Conservation (phyloP, 1,140 invertebrate species). For the Megathymus violae region DNA sequence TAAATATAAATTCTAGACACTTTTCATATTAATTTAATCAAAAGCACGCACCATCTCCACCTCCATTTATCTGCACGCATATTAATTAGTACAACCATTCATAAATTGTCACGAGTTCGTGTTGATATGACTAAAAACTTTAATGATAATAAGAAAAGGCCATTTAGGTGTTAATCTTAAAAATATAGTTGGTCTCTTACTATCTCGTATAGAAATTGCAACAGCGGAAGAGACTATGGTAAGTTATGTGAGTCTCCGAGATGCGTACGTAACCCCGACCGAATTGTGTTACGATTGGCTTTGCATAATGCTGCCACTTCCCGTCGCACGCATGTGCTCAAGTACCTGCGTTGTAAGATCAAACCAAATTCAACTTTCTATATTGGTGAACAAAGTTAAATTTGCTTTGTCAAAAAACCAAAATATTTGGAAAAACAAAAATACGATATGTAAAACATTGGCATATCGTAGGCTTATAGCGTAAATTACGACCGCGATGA, state of each 20-base stretch:
- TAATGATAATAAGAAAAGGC: too few species aligned
- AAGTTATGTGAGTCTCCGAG: background rate
- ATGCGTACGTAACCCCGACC: background rate
- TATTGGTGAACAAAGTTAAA: background rate
- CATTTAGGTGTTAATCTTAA: too few species aligned
- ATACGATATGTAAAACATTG: slow-evolving; percentile 4
- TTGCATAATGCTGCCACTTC: slow-evolving; percentile 13
- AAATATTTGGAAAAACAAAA: background rate
- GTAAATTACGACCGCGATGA: slow-evolving; percentile 2
- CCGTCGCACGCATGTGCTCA: background rate
- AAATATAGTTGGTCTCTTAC: too few species aligned
- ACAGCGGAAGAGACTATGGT: too few species aligned
- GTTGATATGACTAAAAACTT: too few species aligned
- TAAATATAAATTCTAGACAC: too few species aligned
- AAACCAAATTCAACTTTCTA: background rate
- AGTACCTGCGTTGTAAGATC: background rate
- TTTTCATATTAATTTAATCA: too few species aligned
- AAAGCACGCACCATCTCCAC: too few species aligned
- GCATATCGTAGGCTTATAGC: background rate
- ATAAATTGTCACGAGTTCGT: too few species aligned
- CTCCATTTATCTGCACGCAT: too few species aligned
- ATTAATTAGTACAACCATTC: too few species aligned
- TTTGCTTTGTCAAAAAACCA: background rate
- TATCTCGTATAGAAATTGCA: background rate
- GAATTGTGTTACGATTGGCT: slow-evolving; percentile 5